Percentiles rank a stretch among this genome's conserved stretches.
phyloP scores from a whole-genome alignment of 2,797 vertebrate genomes.

The Sardinella longiceps region DNA sequence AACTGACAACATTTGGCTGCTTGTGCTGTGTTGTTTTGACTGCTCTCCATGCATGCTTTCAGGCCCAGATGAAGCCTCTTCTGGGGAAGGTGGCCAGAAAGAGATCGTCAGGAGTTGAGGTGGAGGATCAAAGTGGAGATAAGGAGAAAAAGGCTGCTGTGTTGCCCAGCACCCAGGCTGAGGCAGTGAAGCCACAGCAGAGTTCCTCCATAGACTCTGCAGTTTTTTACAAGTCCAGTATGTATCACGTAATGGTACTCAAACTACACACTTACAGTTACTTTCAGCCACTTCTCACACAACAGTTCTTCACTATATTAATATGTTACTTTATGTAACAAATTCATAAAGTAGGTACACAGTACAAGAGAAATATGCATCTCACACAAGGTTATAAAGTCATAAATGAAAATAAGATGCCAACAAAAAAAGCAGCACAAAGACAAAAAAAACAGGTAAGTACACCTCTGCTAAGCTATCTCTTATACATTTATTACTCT shows the following conservation, averaged over 20 bases:
- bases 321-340: background rate
- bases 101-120: conserved; percentile 68
- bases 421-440: background rate
- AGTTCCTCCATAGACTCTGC: conserved; percentile 83
- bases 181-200: conserved; percentile 86
- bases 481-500: background rate
- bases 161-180: conserved; percentile 86
- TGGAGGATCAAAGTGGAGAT: conserved; percentile 59
- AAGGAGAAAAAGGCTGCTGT: conserved; percentile 69
- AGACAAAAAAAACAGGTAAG: background rate
- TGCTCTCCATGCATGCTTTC: conserved; percentile 38
- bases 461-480: background rate
- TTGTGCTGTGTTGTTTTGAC: background rate
- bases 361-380: background rate
- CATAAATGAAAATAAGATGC: background rate
- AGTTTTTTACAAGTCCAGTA: conserved; percentile 90
- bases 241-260: conserved; percentile 84
- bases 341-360: background rate
- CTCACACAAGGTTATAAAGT: background rate
- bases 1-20: background rate
- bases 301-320: background rate
- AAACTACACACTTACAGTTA: conserved; percentile 41
- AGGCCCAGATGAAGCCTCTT: conserved; percentile 79
- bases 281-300: background rate
- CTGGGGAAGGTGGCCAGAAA: conserved; percentile 74